A percentile compares a stretch with the other conserved stretches of the same genome.
These are phyloP conservation scores for Protula sp. DNA, from an alignment of 2,888 invertebrate species.

Conservation along the genomic window DNA sequence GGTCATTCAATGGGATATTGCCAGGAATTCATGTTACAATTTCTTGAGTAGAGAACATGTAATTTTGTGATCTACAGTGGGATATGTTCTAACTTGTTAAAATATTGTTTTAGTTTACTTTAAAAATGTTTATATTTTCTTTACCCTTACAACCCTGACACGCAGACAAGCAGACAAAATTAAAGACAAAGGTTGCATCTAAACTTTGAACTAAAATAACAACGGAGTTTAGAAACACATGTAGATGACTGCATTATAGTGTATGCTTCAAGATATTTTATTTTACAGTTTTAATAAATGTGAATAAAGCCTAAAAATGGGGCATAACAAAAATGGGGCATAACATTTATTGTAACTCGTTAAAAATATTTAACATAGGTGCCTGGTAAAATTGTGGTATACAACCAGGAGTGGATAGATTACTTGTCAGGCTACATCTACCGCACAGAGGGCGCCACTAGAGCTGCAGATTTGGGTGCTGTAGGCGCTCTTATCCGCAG, in stretches of 20 bases:
- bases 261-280: not conserved
- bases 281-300: slow-evolving; percentile 8
- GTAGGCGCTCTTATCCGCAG: slow-evolving; percentile 71
- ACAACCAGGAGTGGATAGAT: slow-evolving; percentile 58
- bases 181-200: no score
- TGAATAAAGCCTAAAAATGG: no score
- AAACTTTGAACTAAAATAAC: no score
- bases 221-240: not conserved
- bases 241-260: not conserved
- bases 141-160: no score
- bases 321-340: no score
- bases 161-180: no score
- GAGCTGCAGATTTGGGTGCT: slow-evolving; percentile 69
- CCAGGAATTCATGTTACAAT: no score
- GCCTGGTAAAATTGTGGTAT: slow-evolving; percentile 72
- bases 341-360: not conserved
- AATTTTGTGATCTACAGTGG: no score
- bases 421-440: slow-evolving; percentile 68
- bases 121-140: no score
- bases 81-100: slow-evolving; percentile 60
- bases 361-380: not conserved
- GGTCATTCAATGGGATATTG: no score
- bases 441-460: slow-evolving; percentile 62
- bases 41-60: no score
- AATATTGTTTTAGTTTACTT: slow-evolving; percentile 38